A percentile compares a stretch with the other conserved stretches of the same genome.
Conservation (phyloP, 2,797 vertebrate genomes). For the Hemitrygon akajei region DNA sequence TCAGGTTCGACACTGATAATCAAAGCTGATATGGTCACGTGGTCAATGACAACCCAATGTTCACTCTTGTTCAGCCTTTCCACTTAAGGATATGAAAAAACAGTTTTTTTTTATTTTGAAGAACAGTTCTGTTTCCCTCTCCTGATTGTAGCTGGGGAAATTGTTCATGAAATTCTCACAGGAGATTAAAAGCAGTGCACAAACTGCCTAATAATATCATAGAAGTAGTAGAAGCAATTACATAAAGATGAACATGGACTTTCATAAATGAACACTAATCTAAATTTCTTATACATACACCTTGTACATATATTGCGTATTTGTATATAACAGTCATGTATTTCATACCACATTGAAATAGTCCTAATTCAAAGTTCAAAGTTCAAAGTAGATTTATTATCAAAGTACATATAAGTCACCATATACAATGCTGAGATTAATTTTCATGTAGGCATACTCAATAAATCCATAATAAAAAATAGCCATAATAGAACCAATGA, state of each 20-base stretch:
- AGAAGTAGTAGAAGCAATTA: slow-evolving; percentile 15
- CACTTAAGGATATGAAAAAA: background rate
- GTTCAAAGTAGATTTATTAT: too few relatives aligned
- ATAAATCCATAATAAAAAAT: too few relatives aligned
- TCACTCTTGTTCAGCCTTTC: background rate
- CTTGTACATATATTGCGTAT: background rate
- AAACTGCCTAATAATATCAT: slow-evolving; percentile 3
- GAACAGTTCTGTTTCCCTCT: background rate
- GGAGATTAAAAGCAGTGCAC: background rate
- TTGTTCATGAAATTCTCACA: background rate
- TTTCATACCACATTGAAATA: background rate
- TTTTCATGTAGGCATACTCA: too few relatives aligned
- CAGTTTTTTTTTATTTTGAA: background rate
- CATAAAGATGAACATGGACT: background rate
- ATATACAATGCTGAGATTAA: too few relatives aligned
- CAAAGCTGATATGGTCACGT: background rate
- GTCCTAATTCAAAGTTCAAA: background rate
- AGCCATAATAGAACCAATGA: too few relatives aligned
- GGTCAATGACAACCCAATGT: background rate
- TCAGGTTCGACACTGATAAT: background rate
- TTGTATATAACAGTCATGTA: background rate
- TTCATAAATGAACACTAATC: slow-evolving; percentile 12
- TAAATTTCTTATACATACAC: background rate
- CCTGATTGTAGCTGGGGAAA: background rate
- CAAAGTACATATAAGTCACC: too few relatives aligned